Percentiles rank a stretch among this genome's conserved stretches.
These are phyloP conservation scores for Echinarachnius parma DNA, from an alignment of 53 echinoderm and acorn worm species.

Conservation along the genomic window DNA sequence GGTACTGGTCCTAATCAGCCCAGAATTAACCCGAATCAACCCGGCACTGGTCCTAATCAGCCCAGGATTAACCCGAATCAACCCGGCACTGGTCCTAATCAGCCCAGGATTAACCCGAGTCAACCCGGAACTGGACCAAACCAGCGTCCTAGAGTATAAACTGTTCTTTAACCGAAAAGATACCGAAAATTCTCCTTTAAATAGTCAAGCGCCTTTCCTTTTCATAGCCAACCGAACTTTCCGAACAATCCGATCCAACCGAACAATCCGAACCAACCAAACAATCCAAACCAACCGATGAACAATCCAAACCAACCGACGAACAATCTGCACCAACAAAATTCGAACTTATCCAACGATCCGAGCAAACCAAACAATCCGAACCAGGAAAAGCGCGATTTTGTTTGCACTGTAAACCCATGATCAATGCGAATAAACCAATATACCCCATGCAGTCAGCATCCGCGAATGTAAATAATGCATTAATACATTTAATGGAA, in stretches of 20 bases:
- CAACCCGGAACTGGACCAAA: background rate
- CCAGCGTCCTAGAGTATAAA: too few relatives aligned
- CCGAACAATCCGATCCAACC: background rate
- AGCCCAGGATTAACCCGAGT: background rate
- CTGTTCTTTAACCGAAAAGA: too few relatives aligned
- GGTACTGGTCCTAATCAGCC: background rate
- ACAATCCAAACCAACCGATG: background rate
- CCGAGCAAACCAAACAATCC: constrained; percentile 13
- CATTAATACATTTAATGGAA: too few relatives aligned
- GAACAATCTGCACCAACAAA: background rate
- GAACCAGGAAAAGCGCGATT: too few relatives aligned
- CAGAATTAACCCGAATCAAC: background rate
- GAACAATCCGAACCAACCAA: background rate
- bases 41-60: background rate
- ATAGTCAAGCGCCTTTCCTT: too few relatives aligned
- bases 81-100: background rate
- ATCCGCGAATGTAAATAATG: too few relatives aligned
- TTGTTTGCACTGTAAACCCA: too few relatives aligned
- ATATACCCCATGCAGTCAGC: too few relatives aligned
- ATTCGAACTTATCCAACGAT: too few relatives aligned
- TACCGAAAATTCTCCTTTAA: too few relatives aligned
- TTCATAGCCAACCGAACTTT: background rate
- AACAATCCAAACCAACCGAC: background rate
- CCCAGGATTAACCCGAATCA: too few relatives aligned
- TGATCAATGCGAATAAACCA: too few relatives aligned